These are phyloP conservation scores for Danio rerio DNA, from an alignment of 2,113 vertebrate species.

Conservation along the genomic window GRCz12tu NC_133185.1:25768001-25768500, in stretches of 20 bases:
- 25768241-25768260: background rate
- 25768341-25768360: no score
- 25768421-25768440: no score
- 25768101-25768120: conserved; percentile 45
- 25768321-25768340: no score
- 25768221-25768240: background rate
- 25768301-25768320: no score
- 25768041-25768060: background rate
- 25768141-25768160: conserved; percentile 46
- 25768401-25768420: no score
- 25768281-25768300: background rate
- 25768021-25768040: background rate
- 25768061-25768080: conserved; percentile 27
- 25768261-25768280: background rate
- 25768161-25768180: conserved; percentile 32
- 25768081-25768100: conserved; percentile 50
- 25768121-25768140: conserved; percentile 38
- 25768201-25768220: conserved; percentile 38
- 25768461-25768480: no score
- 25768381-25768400: no score
- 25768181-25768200: conserved; percentile 49
- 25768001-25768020: background rate
- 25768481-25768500: no score
- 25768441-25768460: no score
- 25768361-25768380: no score